These are phyloP conservation scores for Wasmannia auropunctata DNA, from an alignment of 1,140 invertebrate genomes.

Conservation along the genomic window DNA sequence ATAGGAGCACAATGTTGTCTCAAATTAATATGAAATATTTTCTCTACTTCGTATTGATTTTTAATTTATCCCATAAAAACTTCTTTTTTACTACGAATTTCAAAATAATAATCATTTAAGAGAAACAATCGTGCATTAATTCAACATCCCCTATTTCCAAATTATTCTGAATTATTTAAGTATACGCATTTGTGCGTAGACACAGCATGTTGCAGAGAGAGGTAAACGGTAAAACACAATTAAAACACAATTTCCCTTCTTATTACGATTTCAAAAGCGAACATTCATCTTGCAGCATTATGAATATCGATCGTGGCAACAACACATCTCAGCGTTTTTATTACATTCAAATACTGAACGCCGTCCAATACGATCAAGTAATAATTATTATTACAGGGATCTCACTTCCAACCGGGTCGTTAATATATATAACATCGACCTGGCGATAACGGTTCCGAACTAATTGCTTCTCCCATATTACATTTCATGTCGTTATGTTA, in stretches of 20 bases:
- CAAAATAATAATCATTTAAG: slow-evolving; percentile 45
- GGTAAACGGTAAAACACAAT: not conserved
- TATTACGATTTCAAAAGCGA: slow-evolving; percentile 7
- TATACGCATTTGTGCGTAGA: not conserved
- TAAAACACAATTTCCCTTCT: not conserved
- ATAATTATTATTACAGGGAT: slow-evolving; percentile 48
- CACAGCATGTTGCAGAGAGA: not conserved
- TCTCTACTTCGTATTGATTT: not conserved
- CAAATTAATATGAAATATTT: slow-evolving; percentile 16
- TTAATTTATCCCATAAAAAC: slow-evolving; percentile 9
- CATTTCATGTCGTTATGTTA: slow-evolving; percentile 43
- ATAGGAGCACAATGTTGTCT: not conserved
- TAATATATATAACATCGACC: slow-evolving; percentile 29
- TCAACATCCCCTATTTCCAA: not conserved
- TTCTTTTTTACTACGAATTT: not conserved
- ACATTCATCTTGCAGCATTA: not conserved
- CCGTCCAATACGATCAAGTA: not conserved
- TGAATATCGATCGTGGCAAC: not conserved
- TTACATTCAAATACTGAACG: not conserved
- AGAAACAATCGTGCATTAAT: slow-evolving; percentile 50
- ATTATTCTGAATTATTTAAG: not conserved
- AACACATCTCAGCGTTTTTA: not conserved
- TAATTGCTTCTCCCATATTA: slow-evolving; percentile 34
- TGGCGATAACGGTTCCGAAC: slow-evolving; percentile 23
- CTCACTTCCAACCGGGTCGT: slow-evolving; percentile 10